Evolutionary conservation across 1,140 invertebrate species (phyloP).

Genomic region (Drosophila bipectinata): DNA sequence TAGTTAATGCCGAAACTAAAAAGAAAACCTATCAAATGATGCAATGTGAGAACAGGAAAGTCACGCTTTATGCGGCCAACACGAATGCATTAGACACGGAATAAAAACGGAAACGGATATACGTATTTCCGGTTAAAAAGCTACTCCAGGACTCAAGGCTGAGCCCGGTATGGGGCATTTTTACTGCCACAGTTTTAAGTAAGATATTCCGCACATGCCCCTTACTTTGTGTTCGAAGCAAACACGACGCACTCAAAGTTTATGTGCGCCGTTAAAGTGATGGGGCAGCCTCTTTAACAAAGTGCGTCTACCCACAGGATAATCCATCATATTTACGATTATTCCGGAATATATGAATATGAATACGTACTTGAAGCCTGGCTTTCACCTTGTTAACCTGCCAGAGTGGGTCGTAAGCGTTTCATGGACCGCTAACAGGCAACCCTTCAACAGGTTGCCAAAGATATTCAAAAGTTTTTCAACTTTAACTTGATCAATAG

Average conservation of each 20-base stretch:
- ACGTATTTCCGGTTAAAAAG: constrained; percentile 3
- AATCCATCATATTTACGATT: constrained; percentile 76
- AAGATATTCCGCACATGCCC: constrained; percentile 27
- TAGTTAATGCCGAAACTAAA: not conserved
- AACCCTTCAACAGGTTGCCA: constrained; percentile 31
- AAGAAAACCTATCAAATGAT: not conserved
- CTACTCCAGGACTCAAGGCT: not conserved
- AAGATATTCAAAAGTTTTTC: constrained; percentile 23
- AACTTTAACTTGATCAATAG: constrained; percentile 38
- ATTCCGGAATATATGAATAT: constrained; percentile 55
- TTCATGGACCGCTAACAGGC: constrained; percentile 3
- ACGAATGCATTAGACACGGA: constrained; percentile 17
- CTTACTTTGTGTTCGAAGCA: constrained; percentile 32
- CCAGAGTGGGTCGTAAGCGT: constrained; percentile 3
- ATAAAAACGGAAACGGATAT: constrained; percentile 33
- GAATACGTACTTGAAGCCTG: constrained; percentile 5
- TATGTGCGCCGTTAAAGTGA: constrained; percentile 21
- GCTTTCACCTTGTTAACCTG: constrained; percentile 19
- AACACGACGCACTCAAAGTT: constrained; percentile 11
- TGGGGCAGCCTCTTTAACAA: constrained; percentile 21
- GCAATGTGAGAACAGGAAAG: not conserved
- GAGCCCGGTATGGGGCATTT: not conserved
- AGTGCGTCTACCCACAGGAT: constrained; percentile 35
- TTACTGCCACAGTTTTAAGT: constrained; percentile 36
- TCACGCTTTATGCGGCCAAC: constrained; percentile 15